Evolutionary conservation across 2,888 invertebrate species (phyloP).

Genomic region (Hypolimnas misippus): DNA sequence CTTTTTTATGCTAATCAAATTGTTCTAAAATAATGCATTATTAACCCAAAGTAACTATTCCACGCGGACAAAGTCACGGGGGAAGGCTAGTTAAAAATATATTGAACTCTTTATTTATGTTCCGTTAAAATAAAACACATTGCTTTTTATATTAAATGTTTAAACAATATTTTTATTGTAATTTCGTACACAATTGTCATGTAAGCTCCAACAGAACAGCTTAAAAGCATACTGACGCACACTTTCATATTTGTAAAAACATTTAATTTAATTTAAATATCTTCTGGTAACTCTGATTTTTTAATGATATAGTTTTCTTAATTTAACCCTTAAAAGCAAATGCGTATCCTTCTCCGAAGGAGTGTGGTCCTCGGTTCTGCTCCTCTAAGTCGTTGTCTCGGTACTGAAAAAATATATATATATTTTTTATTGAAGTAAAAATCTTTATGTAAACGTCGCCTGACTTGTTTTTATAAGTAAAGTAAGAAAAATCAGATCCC

Average conservation of each 20-base stretch:
- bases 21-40: no score
- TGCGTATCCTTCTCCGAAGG: slow-evolving; percentile 85
- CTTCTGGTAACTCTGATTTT: background rate
- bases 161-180: background rate
- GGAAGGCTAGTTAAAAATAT: no score
- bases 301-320: background rate
- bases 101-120: no score
- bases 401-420: slow-evolving; percentile 56
- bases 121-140: background rate
- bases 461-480: no score
- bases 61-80: no score
- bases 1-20: no score
- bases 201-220: no score
- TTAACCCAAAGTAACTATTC: no score
- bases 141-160: background rate
- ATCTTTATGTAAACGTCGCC: no score
- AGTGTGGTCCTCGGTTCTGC: slow-evolving; percentile 76
- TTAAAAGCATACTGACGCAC: no score
- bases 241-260: background rate
- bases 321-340: slow-evolving; percentile 77
- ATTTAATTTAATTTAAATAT: background rate
- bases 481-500: no score
- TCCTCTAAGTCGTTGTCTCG: slow-evolving; percentile 65
- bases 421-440: background rate
- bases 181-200: background rate